Conservation (phyloP, 2,113 vertebrate genomes). For the Epinephelus cyanopodus region DNA sequence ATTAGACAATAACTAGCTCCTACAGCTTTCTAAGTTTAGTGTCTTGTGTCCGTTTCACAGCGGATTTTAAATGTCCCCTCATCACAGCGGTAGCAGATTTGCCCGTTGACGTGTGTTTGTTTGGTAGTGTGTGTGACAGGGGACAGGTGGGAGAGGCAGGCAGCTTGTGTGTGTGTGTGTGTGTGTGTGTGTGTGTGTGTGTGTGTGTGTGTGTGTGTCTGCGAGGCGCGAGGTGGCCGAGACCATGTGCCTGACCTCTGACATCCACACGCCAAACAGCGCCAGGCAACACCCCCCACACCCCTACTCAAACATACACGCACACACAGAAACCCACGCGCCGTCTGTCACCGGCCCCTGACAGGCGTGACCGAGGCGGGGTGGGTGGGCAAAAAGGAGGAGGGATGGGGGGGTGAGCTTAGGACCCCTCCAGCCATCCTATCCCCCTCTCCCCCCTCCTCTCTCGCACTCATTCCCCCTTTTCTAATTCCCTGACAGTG, state of each 20-base stretch:
- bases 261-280: conserved; percentile 80
- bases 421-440: conserved; percentile 73
- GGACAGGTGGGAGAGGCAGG: conserved; percentile 67
- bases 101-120: conserved; percentile 24
- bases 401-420: conserved; percentile 40
- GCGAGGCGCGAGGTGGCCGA: conserved; percentile 50
- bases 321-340: conserved; percentile 70
- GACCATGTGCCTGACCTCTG: conserved; percentile 81
- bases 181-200: conserved; percentile 50
- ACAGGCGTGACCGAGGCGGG: conserved; percentile 78
- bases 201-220: conserved; percentile 41
- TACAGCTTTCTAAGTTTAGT: neutral
- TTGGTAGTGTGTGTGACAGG: conserved; percentile 47
- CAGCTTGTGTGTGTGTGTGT: conserved; percentile 40
- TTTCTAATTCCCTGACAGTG: conserved; percentile 77
- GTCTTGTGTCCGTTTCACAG: neutral
- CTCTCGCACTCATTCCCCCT: conserved; percentile 31
- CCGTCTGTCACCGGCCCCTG: conserved; percentile 80
- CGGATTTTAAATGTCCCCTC: neutral
- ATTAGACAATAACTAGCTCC: neutral
- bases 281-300: neutral
- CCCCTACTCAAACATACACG: neutral
- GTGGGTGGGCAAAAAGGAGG: conserved; percentile 61
- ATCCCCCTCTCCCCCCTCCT: conserved; percentile 11
- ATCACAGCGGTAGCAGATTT: conserved; percentile 23